Evolutionary conservation across 2,797 vertebrate genomes (phyloP).

Genomic region (Enteromius viviparus): DNA sequence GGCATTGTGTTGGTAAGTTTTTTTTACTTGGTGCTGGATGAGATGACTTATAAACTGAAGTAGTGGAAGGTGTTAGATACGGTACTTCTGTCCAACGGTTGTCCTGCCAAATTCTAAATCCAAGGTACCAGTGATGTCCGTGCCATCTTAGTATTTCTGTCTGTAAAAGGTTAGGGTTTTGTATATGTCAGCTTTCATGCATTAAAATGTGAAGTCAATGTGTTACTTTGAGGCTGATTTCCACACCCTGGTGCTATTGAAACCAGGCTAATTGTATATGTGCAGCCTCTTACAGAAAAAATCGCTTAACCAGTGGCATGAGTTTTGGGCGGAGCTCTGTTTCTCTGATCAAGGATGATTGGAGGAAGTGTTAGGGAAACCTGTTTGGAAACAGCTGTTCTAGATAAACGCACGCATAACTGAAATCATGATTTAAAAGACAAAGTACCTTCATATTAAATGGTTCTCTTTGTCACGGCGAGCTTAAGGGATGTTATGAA

Average conservation of each 20-base stretch:
- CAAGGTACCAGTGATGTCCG: neutral
- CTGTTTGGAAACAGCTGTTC: neutral
- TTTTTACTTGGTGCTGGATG: neutral
- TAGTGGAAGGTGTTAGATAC: constrained; percentile 1
- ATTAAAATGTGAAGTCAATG: neutral
- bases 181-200: neutral
- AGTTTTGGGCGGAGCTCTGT: neutral
- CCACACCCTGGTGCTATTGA: neutral
- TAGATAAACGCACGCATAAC: no score
- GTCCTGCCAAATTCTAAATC: neutral
- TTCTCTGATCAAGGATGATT: neutral
- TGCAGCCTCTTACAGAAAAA: neutral
- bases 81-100: neutral
- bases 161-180: neutral
- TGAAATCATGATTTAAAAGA: neutral
- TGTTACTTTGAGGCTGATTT: neutral
- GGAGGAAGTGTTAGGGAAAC: neutral
- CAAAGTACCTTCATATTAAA: neutral
- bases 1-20: neutral
- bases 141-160: neutral
- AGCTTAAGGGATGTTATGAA: neutral
- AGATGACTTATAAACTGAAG: neutral
- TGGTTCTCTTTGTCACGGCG: neutral
- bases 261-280: neutral
- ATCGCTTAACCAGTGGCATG: neutral